Conservation (phyloP, 2,888 invertebrate genomes). For the Nemurella pictetii region DNA sequence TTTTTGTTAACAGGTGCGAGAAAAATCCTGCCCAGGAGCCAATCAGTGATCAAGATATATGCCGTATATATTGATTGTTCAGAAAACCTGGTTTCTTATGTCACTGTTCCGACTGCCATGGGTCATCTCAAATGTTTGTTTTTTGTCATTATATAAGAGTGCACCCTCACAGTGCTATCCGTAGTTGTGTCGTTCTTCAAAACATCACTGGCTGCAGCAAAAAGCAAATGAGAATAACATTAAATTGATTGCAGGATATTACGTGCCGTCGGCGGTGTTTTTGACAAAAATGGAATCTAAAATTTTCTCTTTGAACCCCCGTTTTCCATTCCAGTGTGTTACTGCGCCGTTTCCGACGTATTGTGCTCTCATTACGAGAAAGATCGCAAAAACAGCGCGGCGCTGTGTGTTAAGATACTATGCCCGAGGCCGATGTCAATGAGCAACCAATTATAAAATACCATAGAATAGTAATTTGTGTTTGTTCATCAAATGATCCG, state of each 20-base stretch:
- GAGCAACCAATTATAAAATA: not conserved
- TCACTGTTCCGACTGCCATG: too few relatives aligned
- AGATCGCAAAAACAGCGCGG: not conserved
- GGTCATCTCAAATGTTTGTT: too few relatives aligned
- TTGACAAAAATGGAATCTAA: not conserved
- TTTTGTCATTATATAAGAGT: not conserved
- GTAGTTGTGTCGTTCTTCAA: too few relatives aligned
- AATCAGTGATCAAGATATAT: not conserved
- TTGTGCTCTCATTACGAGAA: not conserved
- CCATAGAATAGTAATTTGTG: not conserved
- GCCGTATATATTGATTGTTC: not conserved
- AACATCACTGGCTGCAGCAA: not conserved
- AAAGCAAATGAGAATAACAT: not conserved
- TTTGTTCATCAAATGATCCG: not conserved
- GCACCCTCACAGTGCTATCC: not conserved
- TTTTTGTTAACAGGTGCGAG: too few relatives aligned
- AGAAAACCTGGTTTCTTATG: too few relatives aligned
- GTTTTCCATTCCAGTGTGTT: not conserved
- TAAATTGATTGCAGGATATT: not conserved
- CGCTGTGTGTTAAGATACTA: not conserved
- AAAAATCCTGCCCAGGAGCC: too few relatives aligned
- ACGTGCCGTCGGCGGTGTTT: not conserved
- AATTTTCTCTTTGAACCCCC: not conserved
- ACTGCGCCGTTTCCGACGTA: not conserved
- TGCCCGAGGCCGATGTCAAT: not conserved